phyloP scores from a whole-genome alignment of 2,888 invertebrate genomes.

The Agrotis ipsilon region DNA sequence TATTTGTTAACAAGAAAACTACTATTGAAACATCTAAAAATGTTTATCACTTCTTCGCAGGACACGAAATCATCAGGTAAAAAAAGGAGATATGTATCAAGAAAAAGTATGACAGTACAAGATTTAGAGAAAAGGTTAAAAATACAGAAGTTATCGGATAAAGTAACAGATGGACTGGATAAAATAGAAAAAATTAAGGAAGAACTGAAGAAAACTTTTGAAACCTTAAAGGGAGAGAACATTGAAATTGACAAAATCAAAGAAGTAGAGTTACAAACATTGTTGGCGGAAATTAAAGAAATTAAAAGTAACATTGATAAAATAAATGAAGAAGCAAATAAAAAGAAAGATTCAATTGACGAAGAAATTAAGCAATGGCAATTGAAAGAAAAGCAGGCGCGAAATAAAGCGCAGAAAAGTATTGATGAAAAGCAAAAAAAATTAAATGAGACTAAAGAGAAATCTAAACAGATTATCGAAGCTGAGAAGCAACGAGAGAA shows the following conservation, averaged over 20 bases:
- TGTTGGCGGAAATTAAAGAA: background rate
- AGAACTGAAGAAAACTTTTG: background rate
- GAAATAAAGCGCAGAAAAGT: background rate
- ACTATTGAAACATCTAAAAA: background rate
- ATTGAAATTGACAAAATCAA: background rate
- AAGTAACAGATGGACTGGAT: background rate
- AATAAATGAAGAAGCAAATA: background rate
- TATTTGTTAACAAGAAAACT: background rate
- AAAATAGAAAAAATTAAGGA: background rate
- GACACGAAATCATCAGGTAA: slow-evolving; percentile 12
- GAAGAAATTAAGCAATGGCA: background rate
- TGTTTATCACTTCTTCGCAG: slow-evolving; percentile 26
- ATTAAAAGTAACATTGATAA: slow-evolving; percentile 10
- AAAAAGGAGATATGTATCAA: slow-evolving; percentile 29
- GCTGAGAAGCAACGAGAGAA: background rate
- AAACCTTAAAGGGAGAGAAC: background rate
- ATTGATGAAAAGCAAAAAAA: background rate
- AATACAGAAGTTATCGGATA: background rate
- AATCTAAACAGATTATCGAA: slow-evolving; percentile 16
- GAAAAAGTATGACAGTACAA: background rate
- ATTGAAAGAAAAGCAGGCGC: slow-evolving; percentile 15
- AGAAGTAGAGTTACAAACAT: background rate
- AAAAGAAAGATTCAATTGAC: background rate
- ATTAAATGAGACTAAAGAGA: background rate
- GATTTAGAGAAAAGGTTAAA: slow-evolving; percentile 4